Base-by-base conservation (phyloP, 1,140 invertebrate genomes). In the Apis laboriosa region DNA sequence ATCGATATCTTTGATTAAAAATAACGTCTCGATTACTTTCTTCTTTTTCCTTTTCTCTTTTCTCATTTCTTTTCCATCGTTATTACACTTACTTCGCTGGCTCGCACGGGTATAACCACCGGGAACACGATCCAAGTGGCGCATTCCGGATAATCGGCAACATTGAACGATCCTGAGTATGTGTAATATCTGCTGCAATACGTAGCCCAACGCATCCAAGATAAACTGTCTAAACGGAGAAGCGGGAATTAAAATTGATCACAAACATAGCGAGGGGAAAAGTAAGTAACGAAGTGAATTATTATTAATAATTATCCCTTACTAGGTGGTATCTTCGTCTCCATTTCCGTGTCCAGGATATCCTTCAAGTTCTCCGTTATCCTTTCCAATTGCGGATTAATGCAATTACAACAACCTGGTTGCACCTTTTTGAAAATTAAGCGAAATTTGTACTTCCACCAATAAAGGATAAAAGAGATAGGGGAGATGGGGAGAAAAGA, bases 71-170 rank as follows among this genome's bases (percentile, higher is more conserved):
- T 24, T 24, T 24, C 24, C 24, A 24, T 24, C 24, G 0, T 43
- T 28, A 17, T 13, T 53, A 1, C 1, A 21, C 86, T 83, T 83
- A 98, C 96, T 95, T 98, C 97, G 64, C 95, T 93, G 24, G 95
- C 89, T 9, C 96, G 96, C 34, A 97, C 94, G 76, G 96, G 94
- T 74, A 98, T 96, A 4, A 96, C 95, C 9, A 96, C 94, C 51
- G 96, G 95, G 90, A 97, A 97, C 11, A 97, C 94, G 17, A 97
- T 97, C 96, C 96, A 97, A 5, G 94, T 95, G 68, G 96, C 96
- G 86, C 95, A 95, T 88, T 97, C 96, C 67, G 95, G 94, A 88
- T 96, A 97, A 2, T 95, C 95, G 28, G 95, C 95, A 9, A 95
- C 95, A 17, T 97, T 97, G 43, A 97, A 93, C 3, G 96, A 97